Percentiles rank a stretch among this genome's conserved stretches.
Conservation (phyloP, 2,113 vertebrate species). For the Sceloporus undulatus region DNA sequence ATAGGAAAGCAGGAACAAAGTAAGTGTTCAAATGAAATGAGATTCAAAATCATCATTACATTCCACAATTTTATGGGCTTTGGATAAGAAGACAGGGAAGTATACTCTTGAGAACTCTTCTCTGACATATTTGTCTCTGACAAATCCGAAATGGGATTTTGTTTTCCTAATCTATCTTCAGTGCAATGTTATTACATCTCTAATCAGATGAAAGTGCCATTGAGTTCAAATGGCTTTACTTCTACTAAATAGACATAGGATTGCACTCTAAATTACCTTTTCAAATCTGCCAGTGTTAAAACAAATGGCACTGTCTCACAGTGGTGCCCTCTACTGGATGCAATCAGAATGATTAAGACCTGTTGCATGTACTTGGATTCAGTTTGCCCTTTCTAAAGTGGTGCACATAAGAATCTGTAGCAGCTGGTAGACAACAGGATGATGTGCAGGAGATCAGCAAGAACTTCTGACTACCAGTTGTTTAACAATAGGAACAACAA, state of each 20-base stretch:
- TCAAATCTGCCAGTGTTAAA: background rate
- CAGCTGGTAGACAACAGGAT: background rate
- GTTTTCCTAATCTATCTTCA: background rate
- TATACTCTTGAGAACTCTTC: background rate
- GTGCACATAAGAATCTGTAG: background rate
- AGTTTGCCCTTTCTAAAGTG: constrained; percentile 36
- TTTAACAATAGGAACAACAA: too few relatives aligned
- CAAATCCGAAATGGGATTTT: background rate
- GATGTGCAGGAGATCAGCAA: too few relatives aligned
- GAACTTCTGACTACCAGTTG: too few relatives aligned
- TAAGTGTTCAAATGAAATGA: background rate
- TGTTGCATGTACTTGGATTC: constrained; percentile 23
- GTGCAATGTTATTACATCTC: background rate
- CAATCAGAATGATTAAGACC: constrained; percentile 53
- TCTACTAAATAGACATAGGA: background rate
- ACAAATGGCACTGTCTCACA: constrained; percentile 27
- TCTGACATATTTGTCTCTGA: background rate
- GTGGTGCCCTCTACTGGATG: constrained; percentile 70
- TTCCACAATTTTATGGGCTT: background rate
- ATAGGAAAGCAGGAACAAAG: background rate
- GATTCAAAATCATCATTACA: background rate
- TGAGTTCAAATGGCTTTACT: background rate
- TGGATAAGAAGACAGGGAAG: background rate
- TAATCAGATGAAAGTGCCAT: background rate
- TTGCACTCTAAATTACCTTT: background rate